Conservation (phyloP, 2,797 vertebrate genomes). For the Phrynocephalus forsythii region DNA sequence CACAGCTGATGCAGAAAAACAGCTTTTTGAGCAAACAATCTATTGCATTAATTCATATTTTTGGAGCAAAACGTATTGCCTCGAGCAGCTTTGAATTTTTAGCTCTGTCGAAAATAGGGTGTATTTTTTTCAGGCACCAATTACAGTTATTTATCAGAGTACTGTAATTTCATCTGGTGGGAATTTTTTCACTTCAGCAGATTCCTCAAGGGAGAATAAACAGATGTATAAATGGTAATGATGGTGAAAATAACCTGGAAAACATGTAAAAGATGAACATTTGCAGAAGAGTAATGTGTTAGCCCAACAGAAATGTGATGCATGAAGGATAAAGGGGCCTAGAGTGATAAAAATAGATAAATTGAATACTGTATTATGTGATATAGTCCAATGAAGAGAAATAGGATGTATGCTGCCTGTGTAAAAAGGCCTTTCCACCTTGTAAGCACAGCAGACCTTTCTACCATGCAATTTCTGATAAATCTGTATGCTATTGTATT, state of each 20-base stretch:
- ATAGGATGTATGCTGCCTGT: not conserved
- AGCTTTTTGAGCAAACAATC: conserved; percentile 45
- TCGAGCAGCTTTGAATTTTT: not conserved
- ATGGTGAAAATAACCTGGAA: conserved; percentile 50
- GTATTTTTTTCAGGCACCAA: not conserved
- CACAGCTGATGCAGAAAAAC: conserved; percentile 47
- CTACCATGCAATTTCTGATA: not conserved
- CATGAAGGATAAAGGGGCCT: not conserved
- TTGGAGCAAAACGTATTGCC: conserved; percentile 20
- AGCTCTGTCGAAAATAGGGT: conserved; percentile 13
- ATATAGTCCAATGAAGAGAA: not conserved
- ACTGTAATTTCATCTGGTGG: not conserved
- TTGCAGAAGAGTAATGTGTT: conserved; percentile 7
- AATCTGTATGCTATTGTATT: no score
- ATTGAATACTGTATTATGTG: not conserved
- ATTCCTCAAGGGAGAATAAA: conserved; percentile 5
- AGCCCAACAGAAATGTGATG: not conserved
- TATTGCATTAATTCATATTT: conserved; percentile 21
- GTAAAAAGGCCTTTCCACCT: not conserved
- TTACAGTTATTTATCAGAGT: conserved; percentile 34
- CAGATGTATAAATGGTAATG: conserved; percentile 26
- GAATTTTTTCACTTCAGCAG: not conserved
- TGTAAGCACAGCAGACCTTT: not conserved
- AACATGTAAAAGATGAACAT: conserved; percentile 20
- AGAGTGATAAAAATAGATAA: not conserved